Conservation (phyloP, 2,797 vertebrate genomes). For the Anguilla anguilla region DNA sequence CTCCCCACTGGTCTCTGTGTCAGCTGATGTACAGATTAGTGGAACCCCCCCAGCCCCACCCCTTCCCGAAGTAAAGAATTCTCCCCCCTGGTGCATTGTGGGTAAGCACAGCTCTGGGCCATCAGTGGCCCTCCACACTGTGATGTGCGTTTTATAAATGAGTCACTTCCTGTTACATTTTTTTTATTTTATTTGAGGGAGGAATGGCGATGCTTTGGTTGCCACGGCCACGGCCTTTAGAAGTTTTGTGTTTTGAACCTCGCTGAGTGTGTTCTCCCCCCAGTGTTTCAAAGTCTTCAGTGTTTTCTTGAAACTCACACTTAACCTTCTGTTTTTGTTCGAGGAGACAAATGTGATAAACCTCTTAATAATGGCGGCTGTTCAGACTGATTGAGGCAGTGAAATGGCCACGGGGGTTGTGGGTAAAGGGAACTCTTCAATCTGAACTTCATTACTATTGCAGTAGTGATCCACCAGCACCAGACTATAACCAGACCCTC, state of each 20-base stretch:
- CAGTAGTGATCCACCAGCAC: background rate
- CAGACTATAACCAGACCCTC: background rate
- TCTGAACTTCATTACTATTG: background rate
- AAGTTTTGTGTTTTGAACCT: constrained; percentile 63
- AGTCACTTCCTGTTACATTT: constrained; percentile 43
- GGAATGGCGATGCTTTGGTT: background rate
- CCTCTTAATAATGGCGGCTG: background rate
- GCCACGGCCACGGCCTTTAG: constrained; percentile 41
- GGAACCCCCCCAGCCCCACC: constrained; percentile 47
- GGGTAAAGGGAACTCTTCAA: background rate
- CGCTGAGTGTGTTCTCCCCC: constrained; percentile 43
- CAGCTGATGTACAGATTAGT: constrained; percentile 6
- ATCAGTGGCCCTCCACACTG: constrained; percentile 78
- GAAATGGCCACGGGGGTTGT: background rate
- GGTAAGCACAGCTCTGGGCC: constrained; percentile 81
- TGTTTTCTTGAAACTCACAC: background rate
- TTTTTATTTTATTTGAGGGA: constrained; percentile 31
- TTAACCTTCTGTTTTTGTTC: constrained; percentile 16
- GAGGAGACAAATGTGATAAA: background rate
- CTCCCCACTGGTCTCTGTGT: constrained; percentile 48
- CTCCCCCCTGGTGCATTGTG: constrained; percentile 83
- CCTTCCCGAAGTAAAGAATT: constrained; percentile 74
- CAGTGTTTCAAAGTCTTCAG: background rate
- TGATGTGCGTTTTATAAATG: constrained; percentile 83
- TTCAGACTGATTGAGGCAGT: background rate